A percentile compares a stretch with the other conserved stretches of the same genome.
Evolutionary conservation across 2,888 invertebrate species (phyloP).

Genomic region (Phania funesta): DNA sequence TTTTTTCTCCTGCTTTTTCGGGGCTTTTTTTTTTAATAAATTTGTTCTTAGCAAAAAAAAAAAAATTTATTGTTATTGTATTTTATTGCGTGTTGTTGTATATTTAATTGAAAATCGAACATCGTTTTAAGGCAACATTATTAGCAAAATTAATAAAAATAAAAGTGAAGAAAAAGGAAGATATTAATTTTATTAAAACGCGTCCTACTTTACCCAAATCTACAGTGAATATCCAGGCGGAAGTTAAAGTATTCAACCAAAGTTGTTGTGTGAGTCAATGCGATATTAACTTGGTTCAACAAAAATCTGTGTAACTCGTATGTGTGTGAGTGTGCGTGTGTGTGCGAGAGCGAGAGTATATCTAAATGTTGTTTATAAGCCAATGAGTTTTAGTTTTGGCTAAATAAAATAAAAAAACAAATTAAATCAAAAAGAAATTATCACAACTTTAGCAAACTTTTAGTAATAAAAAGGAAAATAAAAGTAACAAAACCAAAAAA

Average conservation of each 20-base stretch:
- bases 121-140: not conserved
- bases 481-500: not conserved
- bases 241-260: too few relatives aligned
- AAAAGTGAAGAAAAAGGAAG: too few relatives aligned
- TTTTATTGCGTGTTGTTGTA: not conserved
- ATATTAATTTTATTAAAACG: too few relatives aligned
- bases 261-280: too few relatives aligned
- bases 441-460: slow-evolving; percentile 18
- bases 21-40: slow-evolving; percentile 10
- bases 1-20: not conserved
- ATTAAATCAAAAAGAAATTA: slow-evolving; percentile 12
- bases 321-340: too few relatives aligned
- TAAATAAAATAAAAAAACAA: slow-evolving; percentile 22
- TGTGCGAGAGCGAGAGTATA: too few relatives aligned
- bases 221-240: too few relatives aligned
- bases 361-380: too few relatives aligned
- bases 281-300: too few relatives aligned
- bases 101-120: slow-evolving; percentile 15
- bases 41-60: too few relatives aligned
- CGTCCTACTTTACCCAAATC: too few relatives aligned
- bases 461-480: not conserved
- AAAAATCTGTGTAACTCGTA: too few relatives aligned
- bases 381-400: slow-evolving; percentile 4
- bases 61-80: slow-evolving; percentile 1
- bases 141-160: not conserved